Evolutionary conservation across 1,140 invertebrate genomes (phyloP).

Genomic region (Lutraria rhynchaena): DNA sequence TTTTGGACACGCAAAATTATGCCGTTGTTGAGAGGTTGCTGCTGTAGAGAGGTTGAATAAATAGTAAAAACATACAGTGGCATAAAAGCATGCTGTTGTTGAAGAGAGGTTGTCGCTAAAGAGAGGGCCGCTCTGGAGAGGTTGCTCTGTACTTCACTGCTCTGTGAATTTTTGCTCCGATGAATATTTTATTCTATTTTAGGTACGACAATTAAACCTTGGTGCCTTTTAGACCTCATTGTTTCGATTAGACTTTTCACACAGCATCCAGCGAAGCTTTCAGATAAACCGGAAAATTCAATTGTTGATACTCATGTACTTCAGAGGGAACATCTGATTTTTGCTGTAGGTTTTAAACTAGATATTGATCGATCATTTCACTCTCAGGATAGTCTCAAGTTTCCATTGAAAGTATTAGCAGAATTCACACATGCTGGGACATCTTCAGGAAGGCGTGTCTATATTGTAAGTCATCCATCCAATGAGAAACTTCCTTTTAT

Average conservation of each 20-base stretch:
- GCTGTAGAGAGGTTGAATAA: too few relatives aligned
- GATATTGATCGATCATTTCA: slow-evolving; percentile 28
- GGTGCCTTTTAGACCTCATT: slow-evolving; percentile 3
- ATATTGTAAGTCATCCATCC: background rate
- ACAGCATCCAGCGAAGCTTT: background rate
- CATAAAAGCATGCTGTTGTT: too few relatives aligned
- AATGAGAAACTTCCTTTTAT: background rate
- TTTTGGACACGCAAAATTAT: too few relatives aligned
- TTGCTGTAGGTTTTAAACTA: slow-evolving; percentile 2
- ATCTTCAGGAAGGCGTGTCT: background rate
- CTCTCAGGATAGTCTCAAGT: slow-evolving; percentile 4
- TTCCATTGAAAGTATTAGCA: background rate
- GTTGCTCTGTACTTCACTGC: too few relatives aligned
- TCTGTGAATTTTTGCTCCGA: too few relatives aligned
- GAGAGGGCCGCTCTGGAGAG: too few relatives aligned
- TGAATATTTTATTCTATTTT: background rate
- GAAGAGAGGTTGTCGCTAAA: too few relatives aligned
- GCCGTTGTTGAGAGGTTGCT: too few relatives aligned
- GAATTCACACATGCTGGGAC: slow-evolving; percentile 20
- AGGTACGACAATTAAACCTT: slow-evolving; percentile 30
- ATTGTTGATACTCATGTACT: slow-evolving; percentile 10
- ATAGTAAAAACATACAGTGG: too few relatives aligned
- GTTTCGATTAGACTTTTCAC: slow-evolving; percentile 16
- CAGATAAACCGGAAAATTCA: background rate
- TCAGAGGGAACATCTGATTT: background rate